Evolutionary conservation across 2,797 vertebrate genomes (phyloP), one percentile per base, ranked within the genome.

Genomic region (Luscinia megarhynchos): DNA sequence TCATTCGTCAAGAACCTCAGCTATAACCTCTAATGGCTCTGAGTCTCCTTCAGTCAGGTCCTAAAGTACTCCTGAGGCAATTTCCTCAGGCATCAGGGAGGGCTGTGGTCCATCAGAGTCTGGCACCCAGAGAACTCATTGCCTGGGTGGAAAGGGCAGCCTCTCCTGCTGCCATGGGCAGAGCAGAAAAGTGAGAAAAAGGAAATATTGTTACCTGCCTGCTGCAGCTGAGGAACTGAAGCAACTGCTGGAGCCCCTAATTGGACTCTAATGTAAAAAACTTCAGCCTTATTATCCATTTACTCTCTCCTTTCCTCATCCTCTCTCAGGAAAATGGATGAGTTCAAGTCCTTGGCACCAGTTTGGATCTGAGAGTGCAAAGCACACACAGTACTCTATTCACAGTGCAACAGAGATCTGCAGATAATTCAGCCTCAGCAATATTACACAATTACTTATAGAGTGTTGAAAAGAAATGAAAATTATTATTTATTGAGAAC

Each of bases 401-500:
- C 92, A 89, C 90, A 54, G 90, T 66, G 48, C 40, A 81, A 46
- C 59, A 69, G 1, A 4, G 72, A 76, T 62, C n/a, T 62, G 45
- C 45, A 80, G 85, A 72, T 91, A 95, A 88, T 79, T 95, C 86
- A 80, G 16, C 18, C 30, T 66, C 61, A 69, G 83, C 1, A 0
- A 61, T 91, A 88, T 83, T 73, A 41, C 12, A 17, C 70, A 75
- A 85, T 88, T 90, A 79, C 68, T 78, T 96, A 89, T 53, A 83
- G 72, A 48, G 84, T 23, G 38, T 32, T 87, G 75, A 86, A 94
- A 95, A 76, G 10, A 91, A 94, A 92, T 72, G 43, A 87, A 93
- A 94, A 92, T 64, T 91, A 63, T 82, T 89, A 89, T 91, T 89
- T 95, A 92, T 79, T 66, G 77, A 91, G 46, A 88, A 62, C 27